phyloP scores from a whole-genome alignment of 2,888 invertebrate species.

The Bhutanitis thaidina region DNA sequence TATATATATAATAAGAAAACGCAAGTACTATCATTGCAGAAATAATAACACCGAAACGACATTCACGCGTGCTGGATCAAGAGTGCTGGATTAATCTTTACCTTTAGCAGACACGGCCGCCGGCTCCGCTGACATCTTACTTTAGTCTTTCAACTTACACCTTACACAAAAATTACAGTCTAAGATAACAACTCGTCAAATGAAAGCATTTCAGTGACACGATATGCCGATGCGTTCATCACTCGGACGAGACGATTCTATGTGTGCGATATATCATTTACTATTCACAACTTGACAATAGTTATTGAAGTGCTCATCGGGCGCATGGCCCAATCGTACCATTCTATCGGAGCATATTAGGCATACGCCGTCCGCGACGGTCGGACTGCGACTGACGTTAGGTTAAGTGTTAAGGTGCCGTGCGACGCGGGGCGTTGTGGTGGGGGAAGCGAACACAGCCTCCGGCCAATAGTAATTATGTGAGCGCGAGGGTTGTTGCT shows the following conservation, averaged over 20 bases:
- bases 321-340: not conserved
- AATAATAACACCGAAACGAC: not conserved
- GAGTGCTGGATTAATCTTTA: constrained; percentile 29
- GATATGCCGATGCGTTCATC: not conserved
- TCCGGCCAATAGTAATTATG: constrained; percentile 69
- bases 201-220: not conserved
- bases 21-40: too few species aligned
- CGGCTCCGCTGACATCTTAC: constrained; percentile 50
- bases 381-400: constrained; percentile 44
- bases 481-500: constrained; percentile 65
- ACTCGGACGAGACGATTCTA: too few species aligned
- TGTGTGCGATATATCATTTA: not conserved
- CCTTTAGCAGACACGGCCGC: constrained; percentile 53
- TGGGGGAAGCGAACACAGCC: constrained; percentile 60
- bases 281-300: not conserved
- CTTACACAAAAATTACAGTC: not conserved
- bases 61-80: not conserved
- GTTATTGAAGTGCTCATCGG: not conserved
- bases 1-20: too few species aligned
- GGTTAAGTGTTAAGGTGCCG: not conserved
- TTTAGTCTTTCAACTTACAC: not conserved
- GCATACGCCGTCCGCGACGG: constrained; percentile 27
- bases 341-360: not conserved
- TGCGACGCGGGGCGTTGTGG: constrained; percentile 30
- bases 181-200: not conserved